Conservation (phyloP, 2,888 invertebrate genomes). For the Parnassius mnemosyne region DNA sequence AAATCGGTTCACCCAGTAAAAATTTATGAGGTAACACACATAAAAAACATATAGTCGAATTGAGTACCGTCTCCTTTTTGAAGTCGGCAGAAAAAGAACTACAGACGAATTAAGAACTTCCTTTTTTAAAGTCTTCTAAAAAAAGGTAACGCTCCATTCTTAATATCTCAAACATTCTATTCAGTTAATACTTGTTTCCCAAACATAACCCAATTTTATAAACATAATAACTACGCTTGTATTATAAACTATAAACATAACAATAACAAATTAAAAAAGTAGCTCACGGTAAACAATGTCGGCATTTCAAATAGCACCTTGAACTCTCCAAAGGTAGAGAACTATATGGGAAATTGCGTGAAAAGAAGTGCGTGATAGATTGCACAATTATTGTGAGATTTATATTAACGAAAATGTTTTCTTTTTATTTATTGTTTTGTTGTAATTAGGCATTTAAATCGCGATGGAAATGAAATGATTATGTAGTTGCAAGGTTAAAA, state of each 20-base stretch:
- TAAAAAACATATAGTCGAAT: no score
- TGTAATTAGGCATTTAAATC: no score
- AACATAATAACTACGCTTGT: conserved; percentile 2
- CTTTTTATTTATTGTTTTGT: no score
- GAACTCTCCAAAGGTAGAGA: conserved; percentile 5
- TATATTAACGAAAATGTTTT: no score
- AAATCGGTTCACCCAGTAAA: no score
- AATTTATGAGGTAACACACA: no score
- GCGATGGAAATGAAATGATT: no score
- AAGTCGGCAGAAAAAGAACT: no score
- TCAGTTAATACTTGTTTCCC: conserved; percentile 2
- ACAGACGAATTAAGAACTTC: no score
- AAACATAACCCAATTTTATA: conserved; percentile 7
- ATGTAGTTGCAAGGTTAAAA: no score
- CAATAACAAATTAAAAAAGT: conserved; percentile 6
- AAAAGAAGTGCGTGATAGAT: background rate
- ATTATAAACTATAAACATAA: conserved; percentile 8
- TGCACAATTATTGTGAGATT: background rate
- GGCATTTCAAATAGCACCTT: background rate
- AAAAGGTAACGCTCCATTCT: background rate
- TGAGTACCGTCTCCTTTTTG: no score
- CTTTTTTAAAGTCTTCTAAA: no score
- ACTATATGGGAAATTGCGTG: conserved; percentile 2
- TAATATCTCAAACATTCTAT: conserved; percentile 2
- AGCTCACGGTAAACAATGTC: conserved; percentile 3